Evolutionary conservation across 1,140 invertebrate species (phyloP), one percentile per base, ranked within the genome.

Genomic region (Macrotrachela quadricornifera): DNA sequence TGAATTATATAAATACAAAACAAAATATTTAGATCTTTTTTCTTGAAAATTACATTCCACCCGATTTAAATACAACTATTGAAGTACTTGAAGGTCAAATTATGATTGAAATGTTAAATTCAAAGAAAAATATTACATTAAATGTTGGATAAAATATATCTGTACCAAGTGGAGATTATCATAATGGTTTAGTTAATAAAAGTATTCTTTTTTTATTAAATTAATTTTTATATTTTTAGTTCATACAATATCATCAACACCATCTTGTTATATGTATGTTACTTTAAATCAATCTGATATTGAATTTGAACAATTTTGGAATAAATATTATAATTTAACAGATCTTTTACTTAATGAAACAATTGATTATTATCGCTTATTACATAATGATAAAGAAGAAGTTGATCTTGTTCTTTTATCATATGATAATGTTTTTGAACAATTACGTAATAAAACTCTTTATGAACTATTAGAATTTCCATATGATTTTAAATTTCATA

Each of bases 211-310:
- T 52, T n/a, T n/a, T n/a, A n/a, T n/a, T n/a, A n/a, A n/a, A 60
- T 21, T 56, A 65, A 64, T 44, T 68, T 12, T 65, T 68, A 18
- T 66, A 75, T n/a, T 78, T 74, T 54, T 68, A 64, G 15, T 83
- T 82, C 59, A 40, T 40, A 14, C 14, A 40, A 40, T 82, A 87
- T 61, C 75, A 75, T 64, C 68, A 12, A 74, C 69, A 42, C 79
- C 82, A n/a, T 80, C 82, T 0, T 83, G 77, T 61, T 86, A 83
- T 63, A 80, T 85, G 77, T 90, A 85, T 60, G 79, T 79, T 0
- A 86, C 77, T 62, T 70, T 73, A 1, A 81, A 80, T 56, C 63
- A 60, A 13, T 65, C 63, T 30, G 55, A 64, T 30, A 57, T 58
- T 1, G 10, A 14, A 40, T 40, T 40, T 10, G 39, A 40, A 40